Base-by-base conservation (phyloP, 2,797 vertebrate genomes). In the Typhlichthys eigenmanni region DNA sequence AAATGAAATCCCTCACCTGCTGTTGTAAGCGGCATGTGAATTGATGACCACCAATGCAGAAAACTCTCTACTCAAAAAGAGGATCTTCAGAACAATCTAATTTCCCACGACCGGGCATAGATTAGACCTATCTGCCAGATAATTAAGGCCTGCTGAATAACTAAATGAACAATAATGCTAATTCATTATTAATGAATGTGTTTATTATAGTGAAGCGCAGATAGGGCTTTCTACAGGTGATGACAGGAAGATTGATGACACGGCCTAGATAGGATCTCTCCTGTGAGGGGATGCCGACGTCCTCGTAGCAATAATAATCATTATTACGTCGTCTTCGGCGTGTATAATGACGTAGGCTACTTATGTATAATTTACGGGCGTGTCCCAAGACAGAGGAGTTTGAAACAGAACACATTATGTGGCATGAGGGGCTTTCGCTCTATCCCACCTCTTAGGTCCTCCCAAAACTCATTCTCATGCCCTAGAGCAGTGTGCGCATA, bases 71-170 rank as follows among this genome's bases (percentile, higher is more conserved):
- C 32, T 48, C 57, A 38, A 64, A 10, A 13, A 19, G 0, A 17
- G 64, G 69, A 79, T 58, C 62, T 75, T 74, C 64, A 49, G 76
- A 81, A 80, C 71, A 76, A 80, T 79, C 70, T 78, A 78, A 81
- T 86, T 88, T 83, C 74, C 78, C 68, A 75, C 43, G 72, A 87
- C 85, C 82, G 59, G 63, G 55, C 76, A 62, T 73, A 75, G 74
- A 81, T 84, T 72, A 82, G 78, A 11, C 19, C 9, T 50, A 50
- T 32, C 76, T 19, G 56, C 52, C 1, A 13, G 71, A 81, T 88
- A 82, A 90, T 91, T 88, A 88, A 88, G 82, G 84, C 71, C 78
- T 81, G 66, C 76, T 90, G 79, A 91, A 91, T 90, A 88, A 91
- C 89, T 85, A 88, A 90, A 80, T 85, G 75, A 72, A 85, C 79